phyloP scores from a whole-genome alignment of 2,113 vertebrate species.

The Barbus barbus region DNA sequence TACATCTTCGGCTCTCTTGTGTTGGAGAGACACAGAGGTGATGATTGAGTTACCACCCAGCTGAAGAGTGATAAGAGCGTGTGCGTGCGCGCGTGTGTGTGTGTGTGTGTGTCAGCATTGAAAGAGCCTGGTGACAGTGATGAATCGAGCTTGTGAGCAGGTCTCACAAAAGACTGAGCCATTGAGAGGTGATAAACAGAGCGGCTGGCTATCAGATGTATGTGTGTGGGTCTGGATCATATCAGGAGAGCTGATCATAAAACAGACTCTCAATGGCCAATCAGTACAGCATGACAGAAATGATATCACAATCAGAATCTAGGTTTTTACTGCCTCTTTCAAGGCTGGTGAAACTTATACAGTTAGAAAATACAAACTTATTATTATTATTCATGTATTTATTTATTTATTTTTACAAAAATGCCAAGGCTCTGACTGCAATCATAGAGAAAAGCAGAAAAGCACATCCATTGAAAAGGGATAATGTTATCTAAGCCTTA shows the following conservation, averaged over 20 bases:
- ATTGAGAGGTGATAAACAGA: constrained; percentile 24
- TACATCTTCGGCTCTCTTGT: constrained; percentile 26
- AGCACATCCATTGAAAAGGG: background rate
- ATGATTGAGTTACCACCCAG: constrained; percentile 65
- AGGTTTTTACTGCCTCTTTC: too few species aligned
- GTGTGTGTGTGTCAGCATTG: constrained; percentile 16
- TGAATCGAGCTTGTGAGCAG: constrained; percentile 62
- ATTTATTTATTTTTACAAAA: too few species aligned
- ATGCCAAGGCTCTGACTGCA: background rate
- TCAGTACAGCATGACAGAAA: too few species aligned
- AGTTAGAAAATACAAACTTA: too few species aligned
- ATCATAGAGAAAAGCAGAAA: background rate
- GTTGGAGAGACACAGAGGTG: constrained; percentile 55
- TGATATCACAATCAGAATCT: too few species aligned
- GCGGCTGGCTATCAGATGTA: background rate
- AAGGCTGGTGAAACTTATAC: too few species aligned
- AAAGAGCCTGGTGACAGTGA: constrained; percentile 54
- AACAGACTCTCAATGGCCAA: background rate
- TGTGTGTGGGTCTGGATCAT: constrained; percentile 31
- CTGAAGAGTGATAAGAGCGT: constrained; percentile 51
- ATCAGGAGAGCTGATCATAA: background rate
- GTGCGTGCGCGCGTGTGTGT: background rate
- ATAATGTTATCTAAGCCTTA: too few species aligned
- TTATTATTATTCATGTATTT: too few species aligned
- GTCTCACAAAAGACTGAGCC: constrained; percentile 16